Evolutionary conservation across 2,888 invertebrate species (phyloP), one percentile per base, ranked within the genome.

Genomic region (Chromoteleia sp.): DNA sequence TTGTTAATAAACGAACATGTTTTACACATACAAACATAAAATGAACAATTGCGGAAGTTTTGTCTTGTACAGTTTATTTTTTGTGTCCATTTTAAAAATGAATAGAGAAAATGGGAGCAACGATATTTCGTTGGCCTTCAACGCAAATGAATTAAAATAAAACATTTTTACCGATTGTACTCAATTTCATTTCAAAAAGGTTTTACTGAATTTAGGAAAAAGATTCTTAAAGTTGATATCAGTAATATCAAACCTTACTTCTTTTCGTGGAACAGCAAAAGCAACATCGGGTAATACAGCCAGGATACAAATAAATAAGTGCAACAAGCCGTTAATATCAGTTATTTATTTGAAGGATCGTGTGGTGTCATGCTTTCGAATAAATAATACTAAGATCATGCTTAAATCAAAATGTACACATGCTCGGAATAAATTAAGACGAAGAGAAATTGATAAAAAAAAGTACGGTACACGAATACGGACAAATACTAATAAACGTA

Each of bases 291-390:
- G 85, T 85, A 85, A 85, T 85, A 88, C 65, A 78, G 85, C 88
- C 86, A 88, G 86, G 87, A 87, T 86, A 88, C 85, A 88, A 90
- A 89, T 87, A 88, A 89, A 90, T 87, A 88, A 85, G 90, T 90
- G 89, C 89, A 81, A 89, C 88, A 90, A 88, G 90, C 90, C 86
- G 90, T 90, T 89, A 90, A 89, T 89, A 85, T 83, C 86, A 89
- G 88, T 89, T 88, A 89, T 91, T 91, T 91, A 91, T 91, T 91
- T 84, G 67, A 88, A 85, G 87, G 87, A 86, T 81, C 83, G 81
- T 84, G 75, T 77, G 63, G 58, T 30, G 56, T 88, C 90, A 90
- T 90, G 90, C 90, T 87, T 90, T 85, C 50, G 85, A 88, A 90
- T 91, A 89, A 91, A 90, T 90, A 90, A 88, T 86, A 87, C 83